Base-by-base conservation (phyloP, 2,113 vertebrate species). In the Rattus rattus region DNA sequence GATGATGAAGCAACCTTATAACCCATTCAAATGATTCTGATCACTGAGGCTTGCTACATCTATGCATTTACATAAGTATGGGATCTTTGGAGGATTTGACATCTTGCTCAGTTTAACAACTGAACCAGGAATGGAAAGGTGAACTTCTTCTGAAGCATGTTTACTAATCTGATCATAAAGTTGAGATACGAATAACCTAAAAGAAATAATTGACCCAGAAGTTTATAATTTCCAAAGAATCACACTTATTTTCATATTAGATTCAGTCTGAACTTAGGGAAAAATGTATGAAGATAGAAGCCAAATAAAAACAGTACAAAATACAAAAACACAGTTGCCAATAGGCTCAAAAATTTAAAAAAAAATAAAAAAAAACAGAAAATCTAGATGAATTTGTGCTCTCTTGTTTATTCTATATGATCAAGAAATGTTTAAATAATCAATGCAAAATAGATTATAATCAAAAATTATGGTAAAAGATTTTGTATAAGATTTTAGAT, bases 401-500 rank as follows among this genome's bases (percentile, higher is more conserved):
- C 77, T 77, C 8, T 36, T 7, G 72, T 79, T 69, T 24, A 59
- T 75, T 76, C 39, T n/a, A 49, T 49, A 75, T n/a, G 2, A 85
- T 59, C 49, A 79, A 92, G 16, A 95, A 39, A n/a, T 2, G 59
- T 79, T 14, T 2, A 72, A 75, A 67, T 36, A 85, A 11, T 56
- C 36, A 73, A 11, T 84, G 5, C 1, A 54, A 94, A 93, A 56
- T 33, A 1, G 0, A 0, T 26, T 87, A 67, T 1, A 5, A 13
- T 47, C 36, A 54, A 94, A 52, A 90, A 61, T 16, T 80, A 70
- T 47, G 8, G 13, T 28, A 77, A 88, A 86, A 56, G 5, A 1
- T 94, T 96, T 88, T 85, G 1, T 59, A 65, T 47, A 59, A 86
- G 13, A 24, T 59, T 94, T 85, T n/a, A 47, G 33, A 69, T 92